Evolutionary conservation across 2,797 vertebrate species (phyloP), one percentile per base, ranked within the genome.

Genomic region (Hypotaenidia philippensis): DNA sequence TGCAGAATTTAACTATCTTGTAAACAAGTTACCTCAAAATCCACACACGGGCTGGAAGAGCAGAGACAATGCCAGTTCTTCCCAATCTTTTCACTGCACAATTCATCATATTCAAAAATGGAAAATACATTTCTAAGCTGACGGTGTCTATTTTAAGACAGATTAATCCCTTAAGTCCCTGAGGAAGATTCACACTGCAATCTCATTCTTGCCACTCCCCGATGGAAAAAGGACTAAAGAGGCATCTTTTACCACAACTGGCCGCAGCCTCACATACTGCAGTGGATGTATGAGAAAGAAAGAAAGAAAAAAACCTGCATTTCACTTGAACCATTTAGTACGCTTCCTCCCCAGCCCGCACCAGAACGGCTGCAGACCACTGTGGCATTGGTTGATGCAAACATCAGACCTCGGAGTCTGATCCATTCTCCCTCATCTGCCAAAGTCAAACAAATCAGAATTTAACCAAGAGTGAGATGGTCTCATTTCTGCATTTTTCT

Each of bases 81-180:
- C 5, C 18, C 65, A 55, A 61, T 26, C 40, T 71, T 81, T 90
- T 74, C 40, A 41, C 55, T 27, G 50, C 53, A 75, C 79, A 87
- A 85, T 64, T 66, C 25, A 68, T 79, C 45, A 61, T 29, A 69
- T 20, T 90, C 47, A 78, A 88, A 83, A 5, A 40, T 75, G 64
- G 79, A 80, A 92, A 96, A 90, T 31, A 45, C 45, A 80, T 81
- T 91, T 70, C 64, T 57, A 65, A 78, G 41, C 17, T 44, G 71
- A 83, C 18, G 6, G 47, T 40, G 64, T 76, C 83, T 90, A 88
- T 86, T 94, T 95, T 83, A 81, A 93, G 80, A 71, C 18, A 36
- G 27, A 78, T 40, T 91, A 89, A 93, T 93, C 76, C 72, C 89
- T 83, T 49, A 65, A 49, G 75, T 57, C 82, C 87, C 78, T 88